Evolutionary conservation across 2,888 invertebrate species (phyloP).

Genomic region (Ferrisia virgata): DNA sequence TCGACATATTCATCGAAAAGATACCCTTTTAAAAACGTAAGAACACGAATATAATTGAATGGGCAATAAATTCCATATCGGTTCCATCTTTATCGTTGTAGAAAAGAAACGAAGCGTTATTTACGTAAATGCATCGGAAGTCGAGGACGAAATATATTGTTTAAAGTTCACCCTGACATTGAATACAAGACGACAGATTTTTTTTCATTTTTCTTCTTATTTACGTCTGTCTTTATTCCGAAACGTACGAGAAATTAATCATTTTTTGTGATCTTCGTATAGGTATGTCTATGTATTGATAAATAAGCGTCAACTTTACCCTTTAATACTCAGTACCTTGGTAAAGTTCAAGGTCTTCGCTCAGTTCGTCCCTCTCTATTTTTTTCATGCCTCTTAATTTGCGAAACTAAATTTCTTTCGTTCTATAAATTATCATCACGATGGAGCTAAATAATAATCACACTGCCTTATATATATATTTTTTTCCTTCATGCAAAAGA

Average conservation of each 20-base stretch:
- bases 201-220: neutral
- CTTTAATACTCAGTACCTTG: no score
- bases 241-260: neutral
- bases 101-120: neutral
- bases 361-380: neutral
- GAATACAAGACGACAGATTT: neutral
- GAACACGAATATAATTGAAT: no score
- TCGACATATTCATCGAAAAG: no score
- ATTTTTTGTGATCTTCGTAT: neutral
- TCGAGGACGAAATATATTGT: neutral
- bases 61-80: neutral
- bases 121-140: neutral
- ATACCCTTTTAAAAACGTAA: no score
- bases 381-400: neutral
- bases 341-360: neutral
- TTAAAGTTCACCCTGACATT: slow-evolving; percentile 17
- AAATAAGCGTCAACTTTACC: neutral
- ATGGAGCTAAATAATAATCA: neutral
- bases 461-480: neutral
- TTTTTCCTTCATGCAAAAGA: neutral
- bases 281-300: neutral
- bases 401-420: neutral
- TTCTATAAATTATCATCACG: neutral
- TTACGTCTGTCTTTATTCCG: neutral
- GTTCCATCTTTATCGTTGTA: neutral